Evolutionary conservation across 2,797 vertebrate species (phyloP).

Genomic region (Myiothlypis coronata): DNA sequence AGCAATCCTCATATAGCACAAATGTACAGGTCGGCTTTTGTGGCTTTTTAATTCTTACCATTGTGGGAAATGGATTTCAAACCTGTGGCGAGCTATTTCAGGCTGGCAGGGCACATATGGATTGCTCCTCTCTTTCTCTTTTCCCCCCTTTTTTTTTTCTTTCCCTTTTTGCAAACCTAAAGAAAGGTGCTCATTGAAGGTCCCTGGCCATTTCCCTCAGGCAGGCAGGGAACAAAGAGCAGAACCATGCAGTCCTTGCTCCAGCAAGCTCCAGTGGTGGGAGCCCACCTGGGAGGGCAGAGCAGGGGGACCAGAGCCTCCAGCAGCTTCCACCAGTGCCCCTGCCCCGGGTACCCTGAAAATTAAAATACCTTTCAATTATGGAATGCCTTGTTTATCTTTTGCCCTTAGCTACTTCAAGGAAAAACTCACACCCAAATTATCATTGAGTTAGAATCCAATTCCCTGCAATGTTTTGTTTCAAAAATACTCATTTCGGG

Average conservation of each 20-base stretch:
- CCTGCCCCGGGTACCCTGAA: not conserved
- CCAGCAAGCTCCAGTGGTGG: not conserved
- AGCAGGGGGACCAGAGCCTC: not conserved
- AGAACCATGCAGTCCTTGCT: not conserved
- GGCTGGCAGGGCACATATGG: conserved; percentile 31
- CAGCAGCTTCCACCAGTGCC: not conserved
- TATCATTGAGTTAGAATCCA: not conserved
- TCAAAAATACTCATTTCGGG: not conserved
- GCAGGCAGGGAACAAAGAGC: conserved; percentile 30
- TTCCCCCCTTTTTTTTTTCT: accelerated
- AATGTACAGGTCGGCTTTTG: conserved; percentile 56
- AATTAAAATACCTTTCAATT: not conserved
- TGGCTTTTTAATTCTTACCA: conserved; percentile 68
- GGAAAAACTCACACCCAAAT: not conserved
- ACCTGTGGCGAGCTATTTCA: conserved; percentile 41
- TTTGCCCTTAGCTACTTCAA: not conserved
- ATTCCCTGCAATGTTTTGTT: not conserved
- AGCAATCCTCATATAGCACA: conserved; percentile 47
- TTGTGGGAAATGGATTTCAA: conserved; percentile 63
- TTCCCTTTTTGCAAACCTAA: not conserved
- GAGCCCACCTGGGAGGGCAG: not conserved
- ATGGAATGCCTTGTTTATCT: not conserved
- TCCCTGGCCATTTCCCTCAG: not conserved
- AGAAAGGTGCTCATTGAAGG: conserved; percentile 16
- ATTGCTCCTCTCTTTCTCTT: not conserved